Percentiles rank a stretch among this genome's conserved stretches.
Evolutionary conservation across 2,797 vertebrate species (phyloP).

Genomic region (Cyclura pinguis): DNA sequence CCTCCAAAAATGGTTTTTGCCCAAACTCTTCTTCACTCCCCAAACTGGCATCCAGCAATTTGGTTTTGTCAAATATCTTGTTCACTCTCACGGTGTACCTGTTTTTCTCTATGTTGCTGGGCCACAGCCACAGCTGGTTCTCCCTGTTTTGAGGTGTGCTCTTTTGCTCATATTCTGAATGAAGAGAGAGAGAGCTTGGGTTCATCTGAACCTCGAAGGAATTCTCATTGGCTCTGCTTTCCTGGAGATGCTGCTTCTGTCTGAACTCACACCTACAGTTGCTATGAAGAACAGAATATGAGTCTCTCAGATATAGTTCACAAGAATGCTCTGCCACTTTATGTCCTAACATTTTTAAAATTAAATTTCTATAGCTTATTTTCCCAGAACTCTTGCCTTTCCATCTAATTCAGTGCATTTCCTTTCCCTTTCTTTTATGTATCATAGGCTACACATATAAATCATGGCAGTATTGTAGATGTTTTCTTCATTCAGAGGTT

Average conservation of each 20-base stretch:
- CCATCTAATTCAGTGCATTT: background rate
- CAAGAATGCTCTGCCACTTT: background rate
- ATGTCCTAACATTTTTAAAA: background rate
- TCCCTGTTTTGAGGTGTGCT: rapidly evolving
- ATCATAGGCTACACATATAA: background rate
- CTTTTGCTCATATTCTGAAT: rapidly evolving
- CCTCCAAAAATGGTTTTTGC: background rate
- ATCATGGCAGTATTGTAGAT: background rate
- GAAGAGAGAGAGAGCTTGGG: background rate
- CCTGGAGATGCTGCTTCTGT: constrained; percentile 24
- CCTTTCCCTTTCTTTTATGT: background rate
- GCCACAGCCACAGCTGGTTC: rapidly evolving
- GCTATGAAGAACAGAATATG: constrained; percentile 32
- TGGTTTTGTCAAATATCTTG: background rate
- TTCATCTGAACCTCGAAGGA: rapidly evolving
- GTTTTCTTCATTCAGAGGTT: background rate
- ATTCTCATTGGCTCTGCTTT: background rate
- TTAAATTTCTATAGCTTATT: background rate
- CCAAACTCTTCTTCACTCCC: background rate
- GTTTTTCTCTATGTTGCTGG: rapidly evolving
- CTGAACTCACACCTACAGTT: constrained; percentile 55
- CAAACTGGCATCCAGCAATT: background rate
- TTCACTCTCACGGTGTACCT: background rate
- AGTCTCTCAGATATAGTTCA: background rate
- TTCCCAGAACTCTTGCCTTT: background rate